These are phyloP conservation scores for Sepiola atlantica DNA, from an alignment of 2,888 invertebrate genomes.

Conservation along the genomic window DNA sequence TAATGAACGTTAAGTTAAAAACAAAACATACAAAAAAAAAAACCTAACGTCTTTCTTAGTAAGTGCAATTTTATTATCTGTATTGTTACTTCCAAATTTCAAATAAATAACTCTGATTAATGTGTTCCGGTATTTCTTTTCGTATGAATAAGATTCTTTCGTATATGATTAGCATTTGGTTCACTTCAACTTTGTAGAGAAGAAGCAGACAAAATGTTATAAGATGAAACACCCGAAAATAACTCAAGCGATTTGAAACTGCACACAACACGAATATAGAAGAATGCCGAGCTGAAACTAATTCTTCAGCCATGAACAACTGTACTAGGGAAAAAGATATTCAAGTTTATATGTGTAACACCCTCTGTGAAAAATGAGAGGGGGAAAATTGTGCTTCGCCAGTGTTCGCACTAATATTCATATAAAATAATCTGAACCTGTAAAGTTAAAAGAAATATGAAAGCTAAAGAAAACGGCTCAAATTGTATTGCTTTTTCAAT, in stretches of 20 bases:
- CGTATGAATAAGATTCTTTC: no score
- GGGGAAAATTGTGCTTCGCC: no score
- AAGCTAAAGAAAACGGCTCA: no score
- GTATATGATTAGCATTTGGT: neutral
- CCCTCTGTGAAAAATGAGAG: no score
- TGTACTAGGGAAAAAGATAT: neutral
- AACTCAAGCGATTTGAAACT: neutral
- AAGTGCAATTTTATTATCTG: neutral
- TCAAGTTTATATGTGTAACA: neutral
- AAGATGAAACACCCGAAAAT: neutral
- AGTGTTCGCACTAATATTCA: no score
- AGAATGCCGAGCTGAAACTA: neutral
- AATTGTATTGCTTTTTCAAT: no score
- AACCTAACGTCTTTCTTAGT: neutral
- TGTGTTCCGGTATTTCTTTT: neutral
- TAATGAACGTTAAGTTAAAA: no score
- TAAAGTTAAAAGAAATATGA: no score
- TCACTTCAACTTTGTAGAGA: neutral
- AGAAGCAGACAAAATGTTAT: neutral
- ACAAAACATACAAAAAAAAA: no score
- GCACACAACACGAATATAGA: neutral
- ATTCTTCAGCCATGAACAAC: neutral
- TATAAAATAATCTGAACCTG: no score
- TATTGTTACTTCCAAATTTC: neutral
- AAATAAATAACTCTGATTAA: neutral